A percentile compares a stretch with the other conserved stretches of the same genome.
These are phyloP conservation scores for Excalfactoria chinensis DNA, from an alignment of 2,113 vertebrate species.

Conservation along the genomic window DNA sequence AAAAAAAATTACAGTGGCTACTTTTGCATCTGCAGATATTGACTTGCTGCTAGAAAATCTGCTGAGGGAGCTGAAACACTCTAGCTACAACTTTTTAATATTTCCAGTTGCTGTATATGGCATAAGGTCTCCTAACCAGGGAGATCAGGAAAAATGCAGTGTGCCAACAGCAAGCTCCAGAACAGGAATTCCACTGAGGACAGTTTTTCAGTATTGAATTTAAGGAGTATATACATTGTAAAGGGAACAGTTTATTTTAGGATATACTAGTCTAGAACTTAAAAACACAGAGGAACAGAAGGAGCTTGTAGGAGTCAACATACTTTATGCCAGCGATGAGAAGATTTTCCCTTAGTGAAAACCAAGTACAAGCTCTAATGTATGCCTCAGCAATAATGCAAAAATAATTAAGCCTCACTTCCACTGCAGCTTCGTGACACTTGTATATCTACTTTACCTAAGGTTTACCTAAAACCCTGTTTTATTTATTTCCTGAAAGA, in stretches of 20 bases:
- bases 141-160: not conserved
- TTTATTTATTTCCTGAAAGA: not conserved
- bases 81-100: conserved; percentile 25
- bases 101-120: not conserved
- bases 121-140: conserved; percentile 2
- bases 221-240: not conserved
- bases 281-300: not conserved
- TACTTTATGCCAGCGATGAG: not conserved
- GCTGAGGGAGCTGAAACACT: not conserved
- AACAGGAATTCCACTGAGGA: not conserved
- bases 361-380: not conserved
- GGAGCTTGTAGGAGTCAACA: not conserved
- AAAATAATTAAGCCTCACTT: not conserved
- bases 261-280: not conserved
- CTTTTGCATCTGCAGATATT: conserved; percentile 10
- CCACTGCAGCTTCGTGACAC: not conserved
- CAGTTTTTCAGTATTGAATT: not conserved
- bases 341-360: not conserved
- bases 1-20: not conserved
- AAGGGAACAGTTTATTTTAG: not conserved
- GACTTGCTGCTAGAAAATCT: not conserved
- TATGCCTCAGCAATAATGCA: not conserved
- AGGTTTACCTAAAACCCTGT: not conserved
- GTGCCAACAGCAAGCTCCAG: not conserved
- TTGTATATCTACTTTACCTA: not conserved